Base-by-base conservation (phyloP, 2,113 vertebrate genomes). In the Pampusana beccarii region DNA sequence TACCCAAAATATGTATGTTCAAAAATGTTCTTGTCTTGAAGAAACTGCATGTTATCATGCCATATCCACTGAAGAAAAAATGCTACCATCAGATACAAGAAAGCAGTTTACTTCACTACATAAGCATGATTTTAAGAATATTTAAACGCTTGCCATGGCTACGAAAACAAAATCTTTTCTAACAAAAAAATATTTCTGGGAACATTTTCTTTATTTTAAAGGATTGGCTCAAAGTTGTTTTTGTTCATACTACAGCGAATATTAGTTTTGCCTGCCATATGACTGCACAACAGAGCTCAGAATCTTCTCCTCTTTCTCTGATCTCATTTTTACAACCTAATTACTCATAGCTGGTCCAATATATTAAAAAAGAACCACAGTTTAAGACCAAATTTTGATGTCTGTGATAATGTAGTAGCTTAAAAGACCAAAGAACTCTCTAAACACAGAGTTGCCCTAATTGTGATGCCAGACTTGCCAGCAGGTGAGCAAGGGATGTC, bases 21-120 rank as follows among this genome's bases (percentile, higher is more conserved):
- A 97, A 99, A 99, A 95, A 99, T 99, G 93, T 99, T 99, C 98
- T 99, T 99, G 96, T 99, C 99, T 98, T 99, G 99, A 92, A 99
- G 99, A 95, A 99, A 99, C 98, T 99, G 99, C 99, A 99, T 99
- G 96, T 99, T 99, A 98, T 99, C 99, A 91, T 99, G 99, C 99
- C 99, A 99, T 96, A 99, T 99, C 99, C 99, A 99, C 99, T 99
- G 96, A 94, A 97, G 93, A 93, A 97, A 98, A 97, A 97, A 97
- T 80, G 90, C 90, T 95, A 97, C 93, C 84, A 97, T 97, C 89
- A 98, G 92, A 86, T 70, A 97, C 88, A 92, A 97, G 90, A 97
- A 95, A 95, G 60, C 74, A 91, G 62, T 96, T 97, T 96, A 95
- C 60, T 97, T 92, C 74, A 95, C 90, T 90, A 95, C 54, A 96